Conservation (phyloP, 2,888 invertebrate species). For the Nymphalis c-album region DNA sequence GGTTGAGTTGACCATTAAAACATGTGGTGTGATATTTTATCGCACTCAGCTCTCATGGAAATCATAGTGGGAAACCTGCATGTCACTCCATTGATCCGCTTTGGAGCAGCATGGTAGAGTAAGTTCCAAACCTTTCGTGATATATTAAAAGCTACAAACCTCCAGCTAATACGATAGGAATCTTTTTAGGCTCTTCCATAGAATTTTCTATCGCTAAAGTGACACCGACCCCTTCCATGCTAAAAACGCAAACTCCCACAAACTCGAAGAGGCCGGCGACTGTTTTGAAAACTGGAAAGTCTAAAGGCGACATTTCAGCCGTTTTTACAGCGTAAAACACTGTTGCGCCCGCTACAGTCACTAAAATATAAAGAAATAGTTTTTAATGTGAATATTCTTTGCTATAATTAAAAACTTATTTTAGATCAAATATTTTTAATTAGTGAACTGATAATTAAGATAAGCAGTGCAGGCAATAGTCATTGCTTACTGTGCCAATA, state of each 20-base stretch:
- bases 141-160: constrained; percentile 41
- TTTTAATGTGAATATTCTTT: background rate
- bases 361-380: constrained; percentile 40
- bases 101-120: too few species aligned
- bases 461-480: background rate
- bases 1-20: too few species aligned
- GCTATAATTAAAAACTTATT: too few species aligned
- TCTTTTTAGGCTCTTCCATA: constrained; percentile 54
- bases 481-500: background rate
- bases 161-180: constrained; percentile 46
- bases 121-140: too few species aligned
- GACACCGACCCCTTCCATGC: constrained; percentile 65
- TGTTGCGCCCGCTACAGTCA: constrained; percentile 45
- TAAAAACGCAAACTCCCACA: constrained; percentile 77
- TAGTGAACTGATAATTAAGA: too few species aligned
- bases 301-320: constrained; percentile 17
- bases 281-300: constrained; percentile 43
- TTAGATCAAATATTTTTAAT: too few species aligned
- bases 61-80: too few species aligned
- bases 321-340: constrained; percentile 46
- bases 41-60: too few species aligned
- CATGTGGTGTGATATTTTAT: too few species aligned
- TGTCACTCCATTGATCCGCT: too few species aligned
- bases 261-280: constrained; percentile 55
- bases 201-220: constrained; percentile 57